Base-by-base conservation (phyloP, 2,113 vertebrate species). In the Camelus dromedarius region DNA sequence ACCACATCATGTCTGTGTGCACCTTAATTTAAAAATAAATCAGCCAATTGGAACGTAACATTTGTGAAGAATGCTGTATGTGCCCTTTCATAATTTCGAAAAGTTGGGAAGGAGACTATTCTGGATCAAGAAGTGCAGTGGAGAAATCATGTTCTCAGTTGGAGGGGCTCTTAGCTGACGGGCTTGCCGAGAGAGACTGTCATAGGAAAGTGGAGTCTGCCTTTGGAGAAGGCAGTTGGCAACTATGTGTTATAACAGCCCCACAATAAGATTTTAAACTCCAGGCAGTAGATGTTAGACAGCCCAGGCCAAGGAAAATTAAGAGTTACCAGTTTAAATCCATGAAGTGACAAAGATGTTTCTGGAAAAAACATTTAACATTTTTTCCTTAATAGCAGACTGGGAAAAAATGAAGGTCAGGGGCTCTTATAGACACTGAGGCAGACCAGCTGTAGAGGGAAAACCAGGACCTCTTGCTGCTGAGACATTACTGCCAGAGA, bases 21-120 rank as follows among this genome's bases (percentile, higher is more conserved):
- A 89, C 28, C 64, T 85, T 96, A 56, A 88, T 91, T 95, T 75
- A 35, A 91, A 93, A 94, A 91, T 75, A 76, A 70, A 58, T 88
- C 64, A 89, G 20, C 19, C 60, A 96, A 75, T 18, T 75, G 52
- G 84, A 88, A 64, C 66, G 28, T 60, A 54, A 32, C 83, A 64
- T 84, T 93, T 69, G 62, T 83, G 62, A 73, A 77, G 64, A 79
- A 75, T 28, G 9, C 42, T 42, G 2, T 24, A 42, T 56, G 66
- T 72, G 38, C 35, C 32, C 5, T 84, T 62, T 94, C 83, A 77
- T 30, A 89, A 18, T 85, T 96, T 84, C 85, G 14, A 48, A 91
- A 82, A 81, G 6, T 50, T 64, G 67, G 22, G 75, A 86, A 54
- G 7, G 48, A 73, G 84, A 80, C 1, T 15, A 46, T 35, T 1